These are phyloP conservation scores for Drosophila anomalata DNA, from an alignment of 2,888 invertebrate genomes.

Conservation along the genomic window DNA sequence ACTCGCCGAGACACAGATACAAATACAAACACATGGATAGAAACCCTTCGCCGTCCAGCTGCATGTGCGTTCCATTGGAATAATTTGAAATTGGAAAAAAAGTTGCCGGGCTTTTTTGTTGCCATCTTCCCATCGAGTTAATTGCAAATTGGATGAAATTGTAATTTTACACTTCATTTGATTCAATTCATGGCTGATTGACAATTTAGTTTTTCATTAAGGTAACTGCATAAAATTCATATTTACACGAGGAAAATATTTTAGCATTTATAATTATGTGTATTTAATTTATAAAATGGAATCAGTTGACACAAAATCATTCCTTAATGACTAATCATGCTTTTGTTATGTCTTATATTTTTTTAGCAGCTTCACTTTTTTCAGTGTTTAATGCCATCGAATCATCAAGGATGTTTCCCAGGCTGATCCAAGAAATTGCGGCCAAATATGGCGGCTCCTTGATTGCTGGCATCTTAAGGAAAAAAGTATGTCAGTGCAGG, in stretches of 20 bases:
- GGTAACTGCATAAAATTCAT: constrained; percentile 34
- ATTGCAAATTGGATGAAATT: constrained; percentile 83
- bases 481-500: constrained; percentile 34
- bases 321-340: background rate
- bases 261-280: background rate
- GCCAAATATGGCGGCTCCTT: constrained; percentile 37
- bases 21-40: constrained; percentile 20
- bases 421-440: constrained; percentile 19
- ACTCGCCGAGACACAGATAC: constrained; percentile 27
- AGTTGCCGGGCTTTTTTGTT: constrained; percentile 17
- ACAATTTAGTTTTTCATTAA: constrained; percentile 83
- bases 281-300: background rate
- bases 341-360: background rate
- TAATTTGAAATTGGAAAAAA: constrained; percentile 74
- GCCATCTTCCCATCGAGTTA: constrained; percentile 80
- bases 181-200: constrained; percentile 83
- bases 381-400: background rate
- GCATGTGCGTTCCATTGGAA: constrained; percentile 76
- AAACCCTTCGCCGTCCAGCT: constrained; percentile 37
- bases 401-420: background rate
- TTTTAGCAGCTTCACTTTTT: background rate
- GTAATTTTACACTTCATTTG: constrained; percentile 83
- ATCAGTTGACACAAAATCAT: background rate
- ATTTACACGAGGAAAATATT: constrained; percentile 8
- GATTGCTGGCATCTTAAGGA: constrained; percentile 31